Evolutionary conservation across 2,888 invertebrate genomes (phyloP), one percentile per base, ranked within the genome.

Genomic region (Galeruca laticollis): DNA sequence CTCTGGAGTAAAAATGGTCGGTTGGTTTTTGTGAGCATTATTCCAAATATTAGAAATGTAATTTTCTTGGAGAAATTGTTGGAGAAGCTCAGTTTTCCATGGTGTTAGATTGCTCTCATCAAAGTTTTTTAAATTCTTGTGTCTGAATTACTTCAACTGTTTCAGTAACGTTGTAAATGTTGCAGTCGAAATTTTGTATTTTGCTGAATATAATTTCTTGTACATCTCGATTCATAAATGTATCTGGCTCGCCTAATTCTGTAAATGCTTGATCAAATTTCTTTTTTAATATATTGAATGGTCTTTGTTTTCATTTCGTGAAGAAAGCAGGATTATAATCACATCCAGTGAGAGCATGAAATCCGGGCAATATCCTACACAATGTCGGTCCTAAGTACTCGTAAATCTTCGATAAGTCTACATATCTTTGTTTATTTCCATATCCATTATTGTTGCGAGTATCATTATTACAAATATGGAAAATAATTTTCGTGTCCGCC

Each of bases 141-240:
- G 18, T n/a, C 35, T 51, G 43, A 66, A 66, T 66, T 21, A 79
- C 76, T 43, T 77, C 78, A 56, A 67, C 9, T 71, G 56, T 68
- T 47, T 71, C 78, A 76, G 85, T 82, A 75, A 72, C 60, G 59
- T 61, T 72, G 18, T 74, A 76, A 54, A 77, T 68, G 59, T 77
- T 68, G 37, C 77, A 77, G 74, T 51, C 51, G 20, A 62, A 62
- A 51, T 62, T 62, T 35, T 62, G 52, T 21, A 75, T 67, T 65
- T 33, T 60, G 20, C 68, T 68, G 33, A 70, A 72, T 43, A 70
- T 31, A 69, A 43, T 26, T 59, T 70, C 21, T 62, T 68, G 33
- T 62, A 37, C 33, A 43, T 68, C 3, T 4, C 2, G 26, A 69
- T 69, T 6, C 26, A 5, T 49, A 47, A 69, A 57, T 4, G 4